Percentiles rank a stretch among this genome's conserved stretches.
Conservation (phyloP, 2,797 vertebrate species). For the Lates japonicus region DNA sequence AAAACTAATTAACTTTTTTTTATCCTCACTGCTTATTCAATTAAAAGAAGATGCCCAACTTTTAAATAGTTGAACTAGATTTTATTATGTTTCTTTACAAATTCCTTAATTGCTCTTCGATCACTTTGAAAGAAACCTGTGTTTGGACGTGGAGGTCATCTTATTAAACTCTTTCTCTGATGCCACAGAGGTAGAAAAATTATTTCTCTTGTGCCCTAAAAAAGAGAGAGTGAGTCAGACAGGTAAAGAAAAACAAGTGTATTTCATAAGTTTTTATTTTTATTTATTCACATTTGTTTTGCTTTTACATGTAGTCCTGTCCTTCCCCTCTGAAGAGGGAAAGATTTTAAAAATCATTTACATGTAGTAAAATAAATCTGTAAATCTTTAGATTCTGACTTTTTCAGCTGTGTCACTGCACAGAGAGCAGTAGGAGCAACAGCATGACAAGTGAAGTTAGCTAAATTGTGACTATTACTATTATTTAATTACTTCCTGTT, state of each 20-base stretch:
- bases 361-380: too few species aligned
- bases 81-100: conserved; percentile 65
- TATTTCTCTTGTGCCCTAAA: not conserved
- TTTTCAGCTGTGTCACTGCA: not conserved
- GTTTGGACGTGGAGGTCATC: conserved; percentile 61
- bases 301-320: not conserved
- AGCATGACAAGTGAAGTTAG: not conserved
- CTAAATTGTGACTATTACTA: too few species aligned
- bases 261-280: conserved; percentile 32
- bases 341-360: not conserved
- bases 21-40: conserved; percentile 53
- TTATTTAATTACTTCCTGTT: too few species aligned
- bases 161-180: conserved; percentile 51
- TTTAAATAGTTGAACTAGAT: conserved; percentile 61
- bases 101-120: conserved; percentile 71
- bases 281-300: conserved; percentile 32
- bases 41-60: conserved; percentile 67
- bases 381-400: not conserved
- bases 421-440: too few species aligned
- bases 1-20: conserved; percentile 73
- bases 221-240: not conserved
- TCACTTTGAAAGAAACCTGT: conserved; percentile 55
- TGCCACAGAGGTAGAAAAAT: conserved; percentile 36
- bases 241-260: conserved; percentile 19
- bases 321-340: conserved; percentile 22